Evolutionary conservation across 1,140 invertebrate genomes (phyloP).

Genomic region (Drosophila repleta): DNA sequence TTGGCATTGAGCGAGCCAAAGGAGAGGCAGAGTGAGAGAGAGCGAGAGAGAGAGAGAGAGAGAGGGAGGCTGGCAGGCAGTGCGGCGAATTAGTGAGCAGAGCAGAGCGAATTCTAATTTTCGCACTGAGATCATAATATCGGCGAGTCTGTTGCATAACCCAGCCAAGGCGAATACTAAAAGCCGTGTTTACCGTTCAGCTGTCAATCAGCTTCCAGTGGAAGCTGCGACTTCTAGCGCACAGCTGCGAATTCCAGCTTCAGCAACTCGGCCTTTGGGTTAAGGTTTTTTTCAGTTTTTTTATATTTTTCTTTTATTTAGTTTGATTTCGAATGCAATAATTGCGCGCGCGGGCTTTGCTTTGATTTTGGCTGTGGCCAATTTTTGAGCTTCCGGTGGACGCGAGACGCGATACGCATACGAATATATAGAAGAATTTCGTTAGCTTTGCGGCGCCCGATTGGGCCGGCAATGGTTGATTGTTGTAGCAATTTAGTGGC

Average conservation of each 20-base stretch:
- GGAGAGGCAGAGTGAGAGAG: constrained; percentile 22
- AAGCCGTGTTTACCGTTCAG: constrained; percentile 46
- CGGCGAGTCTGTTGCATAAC: constrained; percentile 58
- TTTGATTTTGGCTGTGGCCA: constrained; percentile 43
- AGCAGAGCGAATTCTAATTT: constrained; percentile 53
- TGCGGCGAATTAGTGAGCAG: constrained; percentile 60
- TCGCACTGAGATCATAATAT: constrained; percentile 80
- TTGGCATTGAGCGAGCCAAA: constrained; percentile 62
- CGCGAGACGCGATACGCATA: constrained; percentile 37
- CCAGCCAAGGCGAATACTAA: not conserved
- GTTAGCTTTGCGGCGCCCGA: constrained; percentile 49
- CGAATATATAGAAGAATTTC: constrained; percentile 30
- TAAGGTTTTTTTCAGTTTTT: not conserved
- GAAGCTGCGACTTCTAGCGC: constrained; percentile 47
- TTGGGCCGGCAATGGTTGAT: constrained; percentile 35
- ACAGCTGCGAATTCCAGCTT: constrained; percentile 35
- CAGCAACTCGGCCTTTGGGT: not conserved
- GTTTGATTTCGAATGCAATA: constrained; percentile 22
- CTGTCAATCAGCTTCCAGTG: constrained; percentile 34
- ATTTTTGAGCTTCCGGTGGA: constrained; percentile 57
- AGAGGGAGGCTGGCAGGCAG: constrained; percentile 8
- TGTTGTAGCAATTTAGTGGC: constrained; percentile 46
- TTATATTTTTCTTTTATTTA: not conserved
- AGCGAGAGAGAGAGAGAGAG: constrained; percentile 7
- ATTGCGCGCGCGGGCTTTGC: constrained; percentile 47